Evolutionary conservation across 2,888 invertebrate genomes (phyloP).

Genomic region (Nephrotoma guestfalica): DNA sequence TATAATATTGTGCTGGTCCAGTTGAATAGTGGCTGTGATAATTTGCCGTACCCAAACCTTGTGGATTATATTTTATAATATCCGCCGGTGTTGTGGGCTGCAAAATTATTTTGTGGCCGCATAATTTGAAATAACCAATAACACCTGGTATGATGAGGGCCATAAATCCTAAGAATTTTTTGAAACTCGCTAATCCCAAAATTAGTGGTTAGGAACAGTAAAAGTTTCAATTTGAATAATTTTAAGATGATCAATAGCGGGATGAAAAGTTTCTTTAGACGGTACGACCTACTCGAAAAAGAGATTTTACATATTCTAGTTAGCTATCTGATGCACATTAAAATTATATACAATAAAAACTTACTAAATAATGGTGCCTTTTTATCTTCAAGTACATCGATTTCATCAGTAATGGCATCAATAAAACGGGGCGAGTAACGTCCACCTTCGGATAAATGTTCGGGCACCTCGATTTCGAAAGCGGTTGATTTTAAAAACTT

Average conservation of each 20-base stretch:
- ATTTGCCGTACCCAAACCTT: constrained; percentile 57
- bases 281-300: constrained; percentile 45
- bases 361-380: constrained; percentile 67
- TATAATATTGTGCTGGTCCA: constrained; percentile 12
- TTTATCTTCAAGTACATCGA: constrained; percentile 69
- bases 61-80: constrained; percentile 49
- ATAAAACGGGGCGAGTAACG: constrained; percentile 66
- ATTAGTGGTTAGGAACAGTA: constrained; percentile 71
- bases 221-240: constrained; percentile 67
- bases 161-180: constrained; percentile 67
- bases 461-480: constrained; percentile 56
- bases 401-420: constrained; percentile 70
- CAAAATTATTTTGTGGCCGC: constrained; percentile 49
- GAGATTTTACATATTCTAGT: constrained; percentile 19
- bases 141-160: constrained; percentile 65
- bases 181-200: constrained; percentile 68
- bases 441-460: constrained; percentile 59
- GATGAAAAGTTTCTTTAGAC: constrained; percentile 67
- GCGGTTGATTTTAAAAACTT: constrained; percentile 64
- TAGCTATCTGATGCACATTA: not conserved
- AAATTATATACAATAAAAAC: constrained; percentile 23
- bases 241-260: constrained; percentile 68
- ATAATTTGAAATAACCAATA: constrained; percentile 73
- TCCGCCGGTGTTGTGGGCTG: constrained; percentile 33
- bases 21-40: constrained; percentile 34